Evolutionary conservation across 2,113 vertebrate species (phyloP).

Genomic region (Neolamprologus variostigma): DNA sequence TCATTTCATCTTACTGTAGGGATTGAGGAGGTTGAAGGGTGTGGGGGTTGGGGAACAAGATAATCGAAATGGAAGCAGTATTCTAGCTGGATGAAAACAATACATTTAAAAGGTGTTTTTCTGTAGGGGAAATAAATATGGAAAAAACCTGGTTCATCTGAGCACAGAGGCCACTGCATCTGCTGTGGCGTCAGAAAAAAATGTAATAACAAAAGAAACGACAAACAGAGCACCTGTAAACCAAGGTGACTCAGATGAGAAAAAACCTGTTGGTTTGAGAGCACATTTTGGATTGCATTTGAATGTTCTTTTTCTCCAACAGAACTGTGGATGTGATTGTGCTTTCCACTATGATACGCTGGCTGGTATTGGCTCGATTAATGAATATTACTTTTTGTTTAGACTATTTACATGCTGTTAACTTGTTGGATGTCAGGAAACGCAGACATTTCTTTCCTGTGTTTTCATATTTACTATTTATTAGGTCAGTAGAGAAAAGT

Average conservation of each 20-base stretch:
- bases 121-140: background rate
- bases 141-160: background rate
- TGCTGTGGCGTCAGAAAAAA: constrained; percentile 22
- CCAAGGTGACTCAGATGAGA: constrained; percentile 1
- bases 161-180: background rate
- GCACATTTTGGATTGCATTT: background rate
- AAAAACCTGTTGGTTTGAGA: constrained; percentile 23
- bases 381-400: background rate
- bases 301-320: background rate
- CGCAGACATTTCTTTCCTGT: background rate
- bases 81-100: background rate
- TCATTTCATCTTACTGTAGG: constrained; percentile 23
- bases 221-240: background rate
- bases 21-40: background rate
- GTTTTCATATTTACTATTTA: background rate
- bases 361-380: background rate
- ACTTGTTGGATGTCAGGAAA: background rate
- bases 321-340: background rate
- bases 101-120: background rate
- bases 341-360: background rate
- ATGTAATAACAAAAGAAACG: constrained; percentile 5
- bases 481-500: background rate
- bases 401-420: background rate
- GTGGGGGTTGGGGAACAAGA: background rate
- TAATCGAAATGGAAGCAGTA: background rate